Base-by-base conservation (phyloP, 2,797 vertebrate genomes). In the Diplodus puntazzo region DNA sequence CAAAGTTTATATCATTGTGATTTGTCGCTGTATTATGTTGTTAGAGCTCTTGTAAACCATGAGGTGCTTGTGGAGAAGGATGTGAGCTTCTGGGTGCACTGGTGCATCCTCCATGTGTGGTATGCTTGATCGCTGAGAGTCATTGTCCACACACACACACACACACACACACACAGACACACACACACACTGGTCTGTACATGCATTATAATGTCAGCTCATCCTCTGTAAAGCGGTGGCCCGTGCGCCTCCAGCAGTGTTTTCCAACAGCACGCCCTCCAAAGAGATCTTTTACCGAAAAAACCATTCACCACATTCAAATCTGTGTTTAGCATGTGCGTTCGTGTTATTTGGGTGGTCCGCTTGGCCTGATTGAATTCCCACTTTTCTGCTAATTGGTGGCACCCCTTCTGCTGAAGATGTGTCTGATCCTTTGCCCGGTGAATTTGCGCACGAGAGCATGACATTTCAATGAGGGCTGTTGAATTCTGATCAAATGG, bases 191-290 rank as follows among this genome's bases (percentile, higher is more conserved):
- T 74, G 70, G 80, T 81, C 93, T 94, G 93, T 75, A 84, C 81
- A 66, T 92, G 94, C 93, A 95, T 95, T 88, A 88, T 90, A 95
- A 94, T 94, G 82, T 88, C 84, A 91, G 94, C 93, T 96, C 94
- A 93, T 92, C 90, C 88, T 82, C 81, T 84, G 68, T 74, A 83
- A 91, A 81, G 70, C 80, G 2, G 78, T 72, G 75, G 77, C 79
- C 89, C 49, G 25, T 84, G 81, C 88, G 86, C 87, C 86, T 89
- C 87, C 79, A 85, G 66, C 86, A 75, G 85, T 80, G 87, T 27
- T 86, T 84, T 85, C 76, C 69, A 83, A 45, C 81, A 27, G 80
- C 82, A 80, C 54, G 27, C 12, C 77, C 76, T 81, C 83, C 45
- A 59, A 87, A 67, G 34, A 87, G 82, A 90, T 91, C 78, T 82